Evolutionary conservation across 2,888 invertebrate species (phyloP).

Genomic region (Noctua janthe): DNA sequence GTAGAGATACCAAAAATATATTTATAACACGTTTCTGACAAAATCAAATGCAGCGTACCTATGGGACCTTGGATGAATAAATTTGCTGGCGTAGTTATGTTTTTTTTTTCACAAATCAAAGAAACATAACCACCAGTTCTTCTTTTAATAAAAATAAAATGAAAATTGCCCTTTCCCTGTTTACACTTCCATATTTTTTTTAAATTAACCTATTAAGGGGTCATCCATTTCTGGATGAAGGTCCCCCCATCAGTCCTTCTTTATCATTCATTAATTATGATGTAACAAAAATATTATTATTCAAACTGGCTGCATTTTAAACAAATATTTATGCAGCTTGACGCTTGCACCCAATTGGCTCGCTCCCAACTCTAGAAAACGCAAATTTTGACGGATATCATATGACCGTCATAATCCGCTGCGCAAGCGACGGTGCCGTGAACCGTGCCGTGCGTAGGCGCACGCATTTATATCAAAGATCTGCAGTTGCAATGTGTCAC

Average conservation of each 20-base stretch:
- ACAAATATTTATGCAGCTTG: conserved; percentile 47
- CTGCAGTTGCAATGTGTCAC: conserved; percentile 45
- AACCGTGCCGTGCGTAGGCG: conserved; percentile 41
- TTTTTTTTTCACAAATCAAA: conserved; percentile 2
- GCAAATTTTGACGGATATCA: conserved; percentile 76
- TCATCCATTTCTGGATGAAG: too few species aligned
- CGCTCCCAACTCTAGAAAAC: conserved; percentile 76
- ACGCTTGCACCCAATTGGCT: conserved; percentile 67
- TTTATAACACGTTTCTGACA: not conserved
- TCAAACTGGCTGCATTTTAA: conserved; percentile 9
- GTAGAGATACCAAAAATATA: not conserved
- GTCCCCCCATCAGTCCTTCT: too few species aligned
- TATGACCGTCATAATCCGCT: conserved; percentile 74
- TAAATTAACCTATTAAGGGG: too few species aligned
- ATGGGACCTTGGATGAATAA: not conserved
- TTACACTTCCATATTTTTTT: too few species aligned
- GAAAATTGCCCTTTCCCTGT: too few species aligned
- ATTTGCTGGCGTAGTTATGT: not conserved
- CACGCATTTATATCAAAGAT: conserved; percentile 61
- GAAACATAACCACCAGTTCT: not conserved
- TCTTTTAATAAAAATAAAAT: too few species aligned
- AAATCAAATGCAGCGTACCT: not conserved
- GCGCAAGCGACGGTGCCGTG: conserved; percentile 44
- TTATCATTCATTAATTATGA: not conserved
- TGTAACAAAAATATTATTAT: conserved; percentile 19